Conservation (phyloP, 2,888 invertebrate species). For the Melipona beecheii region DNA sequence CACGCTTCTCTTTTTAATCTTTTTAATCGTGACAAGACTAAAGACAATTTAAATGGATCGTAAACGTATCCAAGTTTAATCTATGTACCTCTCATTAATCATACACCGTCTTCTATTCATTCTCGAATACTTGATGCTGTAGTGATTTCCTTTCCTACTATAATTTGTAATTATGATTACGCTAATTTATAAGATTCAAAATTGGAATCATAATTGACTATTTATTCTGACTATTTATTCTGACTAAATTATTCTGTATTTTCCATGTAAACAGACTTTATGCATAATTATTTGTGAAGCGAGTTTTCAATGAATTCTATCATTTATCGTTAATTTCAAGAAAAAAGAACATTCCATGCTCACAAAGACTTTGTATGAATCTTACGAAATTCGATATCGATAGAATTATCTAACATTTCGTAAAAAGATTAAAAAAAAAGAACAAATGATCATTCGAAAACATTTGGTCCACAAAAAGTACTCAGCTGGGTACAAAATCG, state of each 20-base stretch:
- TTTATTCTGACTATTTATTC: too few species aligned
- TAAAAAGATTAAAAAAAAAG: background rate
- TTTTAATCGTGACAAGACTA: background rate
- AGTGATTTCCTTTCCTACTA: background rate
- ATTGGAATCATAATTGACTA: slow-evolving; percentile 1
- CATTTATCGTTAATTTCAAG: background rate
- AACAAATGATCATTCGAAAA: background rate
- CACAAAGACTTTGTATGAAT: background rate
- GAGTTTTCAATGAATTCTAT: background rate
- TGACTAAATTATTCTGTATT: background rate
- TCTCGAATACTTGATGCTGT: background rate
- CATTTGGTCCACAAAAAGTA: background rate
- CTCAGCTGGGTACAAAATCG: slow-evolving; percentile 32
- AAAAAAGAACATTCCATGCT: background rate
- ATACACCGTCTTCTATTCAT: background rate
- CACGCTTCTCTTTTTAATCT: background rate
- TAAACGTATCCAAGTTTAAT: slow-evolving; percentile 1
- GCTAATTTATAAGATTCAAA: background rate
- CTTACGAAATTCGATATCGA: slow-evolving; percentile 1
- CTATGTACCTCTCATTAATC: slow-evolving; percentile 12
- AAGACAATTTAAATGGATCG: background rate
- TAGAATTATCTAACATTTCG: slow-evolving; percentile 2
- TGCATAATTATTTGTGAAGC: background rate
- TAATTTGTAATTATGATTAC: slow-evolving; percentile 4
- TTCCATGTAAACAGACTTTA: background rate